Evolutionary conservation across 2,888 invertebrate genomes (phyloP).

Genomic region (Ptilodon capucinus): DNA sequence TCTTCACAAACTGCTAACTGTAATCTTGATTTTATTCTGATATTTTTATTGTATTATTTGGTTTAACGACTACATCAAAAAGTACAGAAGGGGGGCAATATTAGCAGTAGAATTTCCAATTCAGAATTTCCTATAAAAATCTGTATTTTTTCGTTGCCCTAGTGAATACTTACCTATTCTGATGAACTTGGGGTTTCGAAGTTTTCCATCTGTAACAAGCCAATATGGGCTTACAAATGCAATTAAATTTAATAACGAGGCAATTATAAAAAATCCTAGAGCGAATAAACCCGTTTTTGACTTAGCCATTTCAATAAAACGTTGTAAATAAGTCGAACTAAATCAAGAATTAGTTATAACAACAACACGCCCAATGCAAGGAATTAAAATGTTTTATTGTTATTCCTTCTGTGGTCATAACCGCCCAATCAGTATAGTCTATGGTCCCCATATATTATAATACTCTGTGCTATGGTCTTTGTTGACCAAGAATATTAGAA

Average conservation of each 20-base stretch:
- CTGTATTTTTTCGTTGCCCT: not conserved
- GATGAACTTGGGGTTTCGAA: slow-evolving; percentile 89
- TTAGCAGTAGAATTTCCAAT: too few relatives aligned
- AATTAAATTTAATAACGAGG: slow-evolving; percentile 88
- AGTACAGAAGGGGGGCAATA: too few relatives aligned
- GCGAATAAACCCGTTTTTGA: slow-evolving; percentile 86
- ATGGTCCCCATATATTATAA: too few relatives aligned
- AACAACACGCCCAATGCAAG: slow-evolving; percentile 19
- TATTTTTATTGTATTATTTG: too few relatives aligned
- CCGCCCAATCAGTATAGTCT: too few relatives aligned
- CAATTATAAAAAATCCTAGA: slow-evolving; percentile 84
- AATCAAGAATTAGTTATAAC: slow-evolving; percentile 1
- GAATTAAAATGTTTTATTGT: too few relatives aligned
- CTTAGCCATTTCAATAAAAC: slow-evolving; percentile 76
- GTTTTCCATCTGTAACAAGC: slow-evolving; percentile 91
- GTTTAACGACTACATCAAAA: too few relatives aligned
- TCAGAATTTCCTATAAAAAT: not conserved
- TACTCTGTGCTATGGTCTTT: too few relatives aligned
- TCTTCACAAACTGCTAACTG: too few relatives aligned
- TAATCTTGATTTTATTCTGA: too few relatives aligned
- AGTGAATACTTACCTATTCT: slow-evolving; percentile 85
- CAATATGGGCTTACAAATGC: slow-evolving; percentile 94
- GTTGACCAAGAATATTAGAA: too few relatives aligned
- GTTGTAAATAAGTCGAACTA: slow-evolving; percentile 1
- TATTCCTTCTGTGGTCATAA: too few relatives aligned